These are phyloP conservation scores for Acanthurus tractus DNA, from an alignment of 2,797 vertebrate genomes.

Conservation along the genomic window DNA sequence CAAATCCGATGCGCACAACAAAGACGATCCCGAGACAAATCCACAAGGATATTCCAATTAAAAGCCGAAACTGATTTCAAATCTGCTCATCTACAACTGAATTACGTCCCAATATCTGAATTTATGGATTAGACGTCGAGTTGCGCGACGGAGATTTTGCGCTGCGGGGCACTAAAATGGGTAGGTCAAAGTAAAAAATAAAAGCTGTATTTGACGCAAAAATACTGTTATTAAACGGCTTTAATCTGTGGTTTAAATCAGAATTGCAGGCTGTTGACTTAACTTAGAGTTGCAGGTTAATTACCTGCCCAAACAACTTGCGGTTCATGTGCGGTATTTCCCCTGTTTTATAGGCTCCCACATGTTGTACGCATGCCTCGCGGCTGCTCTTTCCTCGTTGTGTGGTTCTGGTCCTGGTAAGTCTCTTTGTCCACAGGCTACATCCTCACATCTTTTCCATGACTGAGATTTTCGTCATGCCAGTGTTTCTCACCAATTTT, in stretches of 20 bases:
- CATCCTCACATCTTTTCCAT: no score
- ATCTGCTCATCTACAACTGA: fast-evolving
- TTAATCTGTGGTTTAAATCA: no score
- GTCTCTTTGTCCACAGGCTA: neutral
- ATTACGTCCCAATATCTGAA: fast-evolving
- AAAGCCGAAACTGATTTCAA: neutral
- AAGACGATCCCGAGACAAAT: no score
- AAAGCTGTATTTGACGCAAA: no score
- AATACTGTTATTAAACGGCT: no score
- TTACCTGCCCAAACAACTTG: no score
- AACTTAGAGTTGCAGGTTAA: no score
- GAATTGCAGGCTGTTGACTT: no score
- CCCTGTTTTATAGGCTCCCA: slow-evolving; percentile 2
- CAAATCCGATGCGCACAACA: no score
- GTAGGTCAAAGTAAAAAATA: neutral
- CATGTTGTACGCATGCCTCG: fast-evolving
- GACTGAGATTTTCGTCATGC: neutral
- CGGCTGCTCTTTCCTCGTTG: neutral
- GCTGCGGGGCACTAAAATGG: slow-evolving; percentile 4
- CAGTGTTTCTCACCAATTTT: neutral
- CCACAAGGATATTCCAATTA: no score
- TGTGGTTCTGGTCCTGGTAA: slow-evolving; percentile 33
- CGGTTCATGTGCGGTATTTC: neutral
- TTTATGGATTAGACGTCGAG: neutral
- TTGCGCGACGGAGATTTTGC: neutral